Evolutionary conservation across 92 coral and sea anemone species (phyloP).

Genomic region (Scolanthus callimorphus): DNA sequence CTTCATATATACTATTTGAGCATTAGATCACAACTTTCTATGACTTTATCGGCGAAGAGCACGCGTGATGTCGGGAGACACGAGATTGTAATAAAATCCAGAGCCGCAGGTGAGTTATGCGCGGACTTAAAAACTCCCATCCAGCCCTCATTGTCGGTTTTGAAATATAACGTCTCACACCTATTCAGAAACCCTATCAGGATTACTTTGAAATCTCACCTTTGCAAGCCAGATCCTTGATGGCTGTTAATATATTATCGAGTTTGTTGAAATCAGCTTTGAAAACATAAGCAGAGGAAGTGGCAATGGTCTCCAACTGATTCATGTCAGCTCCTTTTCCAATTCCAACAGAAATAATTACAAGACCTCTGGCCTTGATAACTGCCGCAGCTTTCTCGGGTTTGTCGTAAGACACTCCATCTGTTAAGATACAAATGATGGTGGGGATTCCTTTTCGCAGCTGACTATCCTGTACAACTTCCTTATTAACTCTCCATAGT

Average conservation of each 20-base stretch:
- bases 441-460: constrained; percentile 35
- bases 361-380: constrained; percentile 58
- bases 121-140: no score
- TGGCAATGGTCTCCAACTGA: constrained; percentile 54
- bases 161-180: no score
- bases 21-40: no score
- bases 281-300: constrained; percentile 64
- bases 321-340: constrained; percentile 27
- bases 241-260: constrained; percentile 15
- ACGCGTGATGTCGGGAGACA: no score
- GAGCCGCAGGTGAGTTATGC: no score
- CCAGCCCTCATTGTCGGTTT: no score
- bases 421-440: constrained; percentile 52
- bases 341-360: constrained; percentile 45
- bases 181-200: background rate
- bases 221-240: constrained; percentile 40
- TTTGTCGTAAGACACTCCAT: constrained; percentile 38
- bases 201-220: constrained; percentile 10
- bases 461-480: constrained; percentile 20
- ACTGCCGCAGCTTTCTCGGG: constrained; percentile 36
- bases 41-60: no score
- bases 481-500: constrained; percentile 11
- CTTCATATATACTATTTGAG: no score
- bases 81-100: no score
- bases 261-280: constrained; percentile 49